Conservation (phyloP, 2,797 vertebrate species). For the Hephaestus fuliginosus region DNA sequence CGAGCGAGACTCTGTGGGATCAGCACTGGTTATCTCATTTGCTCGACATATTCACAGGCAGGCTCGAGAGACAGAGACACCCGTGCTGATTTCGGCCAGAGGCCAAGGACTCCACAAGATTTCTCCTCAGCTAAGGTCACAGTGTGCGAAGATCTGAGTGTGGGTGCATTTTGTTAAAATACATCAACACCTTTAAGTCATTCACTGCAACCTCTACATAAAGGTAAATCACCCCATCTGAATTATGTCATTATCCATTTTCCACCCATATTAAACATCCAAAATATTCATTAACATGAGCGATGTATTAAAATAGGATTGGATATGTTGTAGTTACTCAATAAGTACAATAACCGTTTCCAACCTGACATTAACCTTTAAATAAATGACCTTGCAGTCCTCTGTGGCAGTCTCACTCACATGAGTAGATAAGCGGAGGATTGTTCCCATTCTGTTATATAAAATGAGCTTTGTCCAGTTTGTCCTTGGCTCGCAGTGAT, state of each 20-base stretch:
- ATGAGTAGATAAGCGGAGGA: background rate
- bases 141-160: background rate
- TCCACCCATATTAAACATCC: background rate
- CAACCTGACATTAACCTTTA: conserved; percentile 3
- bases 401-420: background rate
- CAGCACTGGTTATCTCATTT: conserved; percentile 67
- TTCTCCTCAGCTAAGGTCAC: background rate
- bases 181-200: background rate
- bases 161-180: background rate
- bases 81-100: conserved; percentile 27
- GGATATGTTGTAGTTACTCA: too few relatives aligned
- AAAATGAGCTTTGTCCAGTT: conserved; percentile 41
- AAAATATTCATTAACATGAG: background rate
- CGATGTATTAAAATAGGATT: too few relatives aligned
- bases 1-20: conserved; percentile 54
- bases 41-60: conserved; percentile 55
- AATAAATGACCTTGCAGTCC: background rate
- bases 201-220: conserved; percentile 1
- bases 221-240: background rate
- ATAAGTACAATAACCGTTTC: background rate
- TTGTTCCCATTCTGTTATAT: conserved; percentile 21
- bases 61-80: conserved; percentile 31
- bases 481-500: conserved; percentile 39
- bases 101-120: conserved; percentile 13
- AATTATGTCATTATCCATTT: background rate